phyloP scores from a whole-genome alignment of 2,113 vertebrate species.

The Catagonus wagneri region DNA sequence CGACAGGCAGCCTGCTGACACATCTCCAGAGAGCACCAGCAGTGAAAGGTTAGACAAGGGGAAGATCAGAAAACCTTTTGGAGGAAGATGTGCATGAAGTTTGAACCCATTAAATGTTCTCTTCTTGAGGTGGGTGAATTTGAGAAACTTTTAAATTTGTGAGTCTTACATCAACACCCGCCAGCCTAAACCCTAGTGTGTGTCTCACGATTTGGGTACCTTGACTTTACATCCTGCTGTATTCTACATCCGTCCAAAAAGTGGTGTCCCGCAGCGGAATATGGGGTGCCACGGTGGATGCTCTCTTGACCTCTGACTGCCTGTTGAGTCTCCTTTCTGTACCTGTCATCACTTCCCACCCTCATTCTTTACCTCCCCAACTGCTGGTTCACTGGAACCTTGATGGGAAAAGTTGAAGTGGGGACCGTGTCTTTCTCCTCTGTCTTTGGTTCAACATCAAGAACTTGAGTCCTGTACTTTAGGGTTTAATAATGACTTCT shows the following conservation, averaged over 20 bases:
- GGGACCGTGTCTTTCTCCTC: not conserved
- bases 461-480: not conserved
- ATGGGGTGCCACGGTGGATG: not conserved
- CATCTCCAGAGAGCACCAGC: not conserved
- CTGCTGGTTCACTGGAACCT: not conserved
- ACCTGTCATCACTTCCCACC: not conserved
- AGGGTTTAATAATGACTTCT: not conserved
- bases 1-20: not conserved
- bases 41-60: not conserved
- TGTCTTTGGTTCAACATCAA: not conserved
- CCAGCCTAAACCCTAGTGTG: not conserved
- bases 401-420: not conserved
- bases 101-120: slow-evolving; percentile 4
- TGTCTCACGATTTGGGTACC: not conserved
- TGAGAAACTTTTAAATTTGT: not conserved
- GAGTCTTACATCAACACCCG: not conserved
- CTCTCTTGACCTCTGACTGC: not conserved
- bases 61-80: not conserved
- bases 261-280: not conserved
- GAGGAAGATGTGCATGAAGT: not conserved
- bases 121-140: not conserved
- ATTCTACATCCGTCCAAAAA: not conserved
- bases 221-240: not conserved
- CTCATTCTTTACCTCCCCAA: not conserved
- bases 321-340: not conserved